Base-by-base conservation (phyloP, 2,888 invertebrate species). In the Pollenia amentaria region DNA sequence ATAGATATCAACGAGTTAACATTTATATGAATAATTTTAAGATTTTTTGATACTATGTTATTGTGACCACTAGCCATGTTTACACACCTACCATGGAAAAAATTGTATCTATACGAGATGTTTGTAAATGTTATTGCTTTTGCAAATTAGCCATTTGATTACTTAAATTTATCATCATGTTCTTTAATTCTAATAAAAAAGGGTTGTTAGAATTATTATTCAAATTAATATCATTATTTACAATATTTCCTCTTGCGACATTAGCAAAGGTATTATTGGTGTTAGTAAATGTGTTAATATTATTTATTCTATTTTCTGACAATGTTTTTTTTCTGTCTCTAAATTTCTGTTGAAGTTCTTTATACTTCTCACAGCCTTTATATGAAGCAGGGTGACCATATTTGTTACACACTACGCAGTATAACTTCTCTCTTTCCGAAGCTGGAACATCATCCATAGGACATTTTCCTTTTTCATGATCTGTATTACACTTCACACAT, bases 361-460 rank as follows among this genome's bases (percentile, higher is more conserved):
- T 65, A 21, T 65, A 65, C 18, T 46, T 44, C 8, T 60, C 38
- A 14, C n/a, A n/a, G n/a, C n/a, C n/a, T 38, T 60, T 60, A 11
- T 60, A 60, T n/a, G 65, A 18, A 8, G 65, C 65, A 4, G 65
- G 18, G 14, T n/a, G n/a, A n/a, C n/a, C n/a, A n/a, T n/a, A n/a
- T n/a, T n/a, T n/a, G 46, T 76, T 76, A 18, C 64, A 76, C n/a
- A 76, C 42, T 4, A 78, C 67, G 14, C 77, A 78, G 46, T 53
- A 67, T n/a, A 55, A 40, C 10, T 69, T 57, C 1, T 53, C 10
- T 53, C 29, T 69, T 60, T 57, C 57, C 48, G 60, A 46, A 9
- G 2, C 69, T 57, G 78, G n/a, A 10, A 29, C 57, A 0, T 69
- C 38, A 14, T 12, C 6, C 12, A 60, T 12, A 38, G 46, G 6